phyloP scores from a whole-genome alignment of 1,140 invertebrate species.

The Hycleus cichorii region DNA sequence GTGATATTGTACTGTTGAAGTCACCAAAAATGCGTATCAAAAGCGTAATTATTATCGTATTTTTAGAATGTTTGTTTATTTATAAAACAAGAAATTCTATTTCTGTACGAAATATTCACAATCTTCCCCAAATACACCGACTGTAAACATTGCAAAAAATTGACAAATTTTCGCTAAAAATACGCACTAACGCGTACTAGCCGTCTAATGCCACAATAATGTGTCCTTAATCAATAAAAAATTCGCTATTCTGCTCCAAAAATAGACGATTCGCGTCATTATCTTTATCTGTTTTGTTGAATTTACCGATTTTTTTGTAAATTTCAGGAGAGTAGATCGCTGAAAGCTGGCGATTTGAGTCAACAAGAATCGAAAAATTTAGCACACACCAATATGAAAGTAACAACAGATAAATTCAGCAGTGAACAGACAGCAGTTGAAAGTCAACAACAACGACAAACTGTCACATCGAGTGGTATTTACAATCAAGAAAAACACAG shows the following conservation, averaged over 20 bases:
- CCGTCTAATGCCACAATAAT: no score
- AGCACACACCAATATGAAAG: slow-evolving; percentile 62
- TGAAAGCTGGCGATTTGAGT: slow-evolving; percentile 73
- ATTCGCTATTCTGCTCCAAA: no score
- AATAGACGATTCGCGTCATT: no score
- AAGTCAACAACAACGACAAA: slow-evolving; percentile 76
- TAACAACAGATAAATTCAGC: slow-evolving; percentile 78
- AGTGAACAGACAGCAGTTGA: slow-evolving; percentile 78
- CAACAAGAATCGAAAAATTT: slow-evolving; percentile 77
- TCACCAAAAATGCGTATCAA: neutral
- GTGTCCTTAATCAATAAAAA: no score
- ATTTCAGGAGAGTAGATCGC: slow-evolving; percentile 65
- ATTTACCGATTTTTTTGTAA: slow-evolving; percentile 13
- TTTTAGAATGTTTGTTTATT: neutral
- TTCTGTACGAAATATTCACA: neutral
- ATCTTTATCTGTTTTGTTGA: neutral
- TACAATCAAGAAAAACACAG: slow-evolving; percentile 73
- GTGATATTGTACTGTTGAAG: slow-evolving; percentile 19
- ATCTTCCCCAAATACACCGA: no score
- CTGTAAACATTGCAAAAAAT: no score
- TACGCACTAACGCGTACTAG: no score
- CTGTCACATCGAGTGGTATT: slow-evolving; percentile 67
- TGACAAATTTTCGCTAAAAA: no score
- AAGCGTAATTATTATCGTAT: neutral
- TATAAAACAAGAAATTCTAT: neutral